phyloP scores from a whole-genome alignment of 2,797 vertebrate genomes.

The Chrysocyon brachyurus region DNA sequence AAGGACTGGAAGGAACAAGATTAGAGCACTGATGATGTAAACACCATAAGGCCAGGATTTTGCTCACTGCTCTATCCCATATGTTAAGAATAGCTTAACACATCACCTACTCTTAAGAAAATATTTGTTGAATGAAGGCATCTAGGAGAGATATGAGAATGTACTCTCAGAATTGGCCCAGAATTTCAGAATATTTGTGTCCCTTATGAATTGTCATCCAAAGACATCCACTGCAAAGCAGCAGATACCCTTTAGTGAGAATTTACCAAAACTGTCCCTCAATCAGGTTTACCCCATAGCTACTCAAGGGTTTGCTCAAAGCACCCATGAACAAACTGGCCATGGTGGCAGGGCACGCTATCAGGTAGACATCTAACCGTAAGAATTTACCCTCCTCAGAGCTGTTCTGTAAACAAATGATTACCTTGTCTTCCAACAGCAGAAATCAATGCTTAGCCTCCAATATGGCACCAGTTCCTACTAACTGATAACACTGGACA shows the following conservation, averaged over 20 bases:
- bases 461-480: background rate
- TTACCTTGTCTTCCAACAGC: background rate
- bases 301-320: background rate
- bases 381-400: background rate
- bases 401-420: background rate
- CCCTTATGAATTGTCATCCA: background rate
- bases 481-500: background rate
- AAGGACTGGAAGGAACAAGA: background rate
- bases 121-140: background rate
- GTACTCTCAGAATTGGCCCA: background rate
- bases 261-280: background rate
- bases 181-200: constrained; percentile 8
- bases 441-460: background rate
- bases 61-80: background rate
- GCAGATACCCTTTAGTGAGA: background rate
- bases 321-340: background rate
- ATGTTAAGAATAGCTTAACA: background rate
- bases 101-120: background rate
- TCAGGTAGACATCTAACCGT: background rate
- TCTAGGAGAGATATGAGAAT: background rate
- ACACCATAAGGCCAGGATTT: background rate
- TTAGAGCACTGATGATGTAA: background rate
- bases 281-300: background rate
- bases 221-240: background rate
- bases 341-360: background rate